A percentile compares a stretch with the other conserved stretches of the same genome.
phyloP scores from a whole-genome alignment of 2,797 vertebrate genomes.

The Toxotes lorentzi region DNA sequence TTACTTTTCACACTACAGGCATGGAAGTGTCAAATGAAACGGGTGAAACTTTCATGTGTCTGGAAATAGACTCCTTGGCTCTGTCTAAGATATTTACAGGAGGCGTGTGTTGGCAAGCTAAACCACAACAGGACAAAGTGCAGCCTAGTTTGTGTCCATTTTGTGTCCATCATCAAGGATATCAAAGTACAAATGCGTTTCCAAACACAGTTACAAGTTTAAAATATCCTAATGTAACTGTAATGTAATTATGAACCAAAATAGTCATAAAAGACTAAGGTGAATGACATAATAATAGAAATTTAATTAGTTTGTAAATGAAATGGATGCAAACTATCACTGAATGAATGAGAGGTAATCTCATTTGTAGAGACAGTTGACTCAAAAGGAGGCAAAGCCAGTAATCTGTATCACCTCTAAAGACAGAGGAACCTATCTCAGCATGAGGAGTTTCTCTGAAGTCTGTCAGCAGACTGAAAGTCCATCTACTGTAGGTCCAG shows the following conservation, averaged over 20 bases:
- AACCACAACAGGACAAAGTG: background rate
- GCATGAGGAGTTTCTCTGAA: background rate
- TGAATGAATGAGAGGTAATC: constrained; percentile 1
- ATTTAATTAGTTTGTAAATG: background rate
- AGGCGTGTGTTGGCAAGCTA: background rate
- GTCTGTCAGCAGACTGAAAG: background rate
- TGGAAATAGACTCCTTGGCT: constrained; percentile 45
- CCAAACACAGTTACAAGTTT: background rate
- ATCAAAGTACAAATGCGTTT: background rate
- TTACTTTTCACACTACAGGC: constrained; percentile 46
- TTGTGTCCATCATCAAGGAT: background rate
- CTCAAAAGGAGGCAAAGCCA: background rate
- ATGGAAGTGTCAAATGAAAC: constrained; percentile 57
- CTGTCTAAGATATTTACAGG: constrained; percentile 12
- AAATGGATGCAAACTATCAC: constrained; percentile 4
- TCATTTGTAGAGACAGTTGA: background rate
- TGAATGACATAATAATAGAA: background rate
- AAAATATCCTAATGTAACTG: background rate
- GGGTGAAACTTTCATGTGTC: constrained; percentile 32
- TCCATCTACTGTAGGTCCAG: background rate
- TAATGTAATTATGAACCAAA: background rate
- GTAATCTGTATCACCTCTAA: background rate
- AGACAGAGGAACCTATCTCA: background rate
- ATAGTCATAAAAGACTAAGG: background rate
- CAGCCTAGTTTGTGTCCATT: background rate